phyloP scores from a whole-genome alignment of 2,888 invertebrate species.

The Nymphalis urticae region DNA sequence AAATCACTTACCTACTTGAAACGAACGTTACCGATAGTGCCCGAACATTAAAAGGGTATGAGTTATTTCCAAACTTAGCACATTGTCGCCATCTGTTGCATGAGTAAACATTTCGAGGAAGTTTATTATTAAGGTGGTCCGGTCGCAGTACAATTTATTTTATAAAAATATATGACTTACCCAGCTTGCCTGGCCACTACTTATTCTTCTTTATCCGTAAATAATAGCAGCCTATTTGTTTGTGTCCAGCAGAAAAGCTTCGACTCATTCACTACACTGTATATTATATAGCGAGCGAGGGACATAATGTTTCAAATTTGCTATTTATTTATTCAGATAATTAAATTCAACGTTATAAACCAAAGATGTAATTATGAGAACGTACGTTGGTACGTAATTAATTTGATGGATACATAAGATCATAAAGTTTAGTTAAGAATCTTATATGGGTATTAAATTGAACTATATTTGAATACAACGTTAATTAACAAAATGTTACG shows the following conservation, averaged over 20 bases:
- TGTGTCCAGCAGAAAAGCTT: slow-evolving; percentile 22
- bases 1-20: slow-evolving; percentile 78
- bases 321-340: neutral
- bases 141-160: slow-evolving; percentile 32
- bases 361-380: too few relatives aligned
- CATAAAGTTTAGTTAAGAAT: too few relatives aligned
- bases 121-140: slow-evolving; percentile 72
- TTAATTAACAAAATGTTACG: too few relatives aligned
- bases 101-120: slow-evolving; percentile 58
- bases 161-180: slow-evolving; percentile 32
- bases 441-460: too few relatives aligned
- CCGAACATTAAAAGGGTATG: slow-evolving; percentile 77
- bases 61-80: slow-evolving; percentile 76
- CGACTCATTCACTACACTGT: slow-evolving; percentile 17
- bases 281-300: slow-evolving; percentile 5
- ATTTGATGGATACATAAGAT: too few relatives aligned
- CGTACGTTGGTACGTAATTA: too few relatives aligned
- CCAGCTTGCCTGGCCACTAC: slow-evolving; percentile 15
- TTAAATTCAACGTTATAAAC: neutral
- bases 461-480: too few relatives aligned
- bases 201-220: slow-evolving; percentile 31
- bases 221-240: slow-evolving; percentile 27
- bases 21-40: slow-evolving; percentile 67
- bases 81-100: slow-evolving; percentile 76
- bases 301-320: neutral